Percentiles rank a stretch among this genome's conserved stretches.
Conservation (phyloP, 2,113 vertebrate genomes). For the Casuarius casuarius region DNA sequence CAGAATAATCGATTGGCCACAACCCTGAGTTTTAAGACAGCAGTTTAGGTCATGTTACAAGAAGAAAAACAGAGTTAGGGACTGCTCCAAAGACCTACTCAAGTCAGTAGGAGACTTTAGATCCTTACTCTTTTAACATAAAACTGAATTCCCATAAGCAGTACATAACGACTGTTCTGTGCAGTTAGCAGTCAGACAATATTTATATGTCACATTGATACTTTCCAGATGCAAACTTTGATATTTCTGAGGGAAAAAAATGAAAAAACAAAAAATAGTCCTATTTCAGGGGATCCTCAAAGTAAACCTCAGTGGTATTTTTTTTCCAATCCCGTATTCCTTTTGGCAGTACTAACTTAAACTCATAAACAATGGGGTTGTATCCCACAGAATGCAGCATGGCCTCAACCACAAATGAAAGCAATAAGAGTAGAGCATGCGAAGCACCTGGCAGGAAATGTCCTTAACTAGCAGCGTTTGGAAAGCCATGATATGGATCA, state of each 20-base stretch:
- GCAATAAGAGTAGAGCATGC: neutral
- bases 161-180: neutral
- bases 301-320: neutral
- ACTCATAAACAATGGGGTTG: neutral
- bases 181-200: conserved; percentile 3
- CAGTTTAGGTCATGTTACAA: neutral
- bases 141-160: conserved; percentile 28
- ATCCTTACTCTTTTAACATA: conserved; percentile 34
- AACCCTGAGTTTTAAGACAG: neutral
- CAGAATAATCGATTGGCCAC: neutral
- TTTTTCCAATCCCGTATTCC: neutral
- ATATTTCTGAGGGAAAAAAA: neutral
- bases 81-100: conserved; percentile 13
- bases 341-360: neutral
- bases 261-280: fast-evolving
- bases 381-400: neutral
- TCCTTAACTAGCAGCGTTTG: conserved; percentile 47
- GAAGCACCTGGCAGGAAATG: conserved; percentile 54
- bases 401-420: conserved; percentile 1
- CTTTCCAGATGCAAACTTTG: conserved; percentile 45
- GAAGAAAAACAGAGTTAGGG: neutral
- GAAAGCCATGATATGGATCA: conserved; percentile 60
- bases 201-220: neutral
- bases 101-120: conserved; percentile 47
- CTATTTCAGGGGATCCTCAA: neutral